Evolutionary conservation across 2,888 invertebrate genomes (phyloP), one percentile per base, ranked within the genome.

Genomic region (Catocala nupta): DNA sequence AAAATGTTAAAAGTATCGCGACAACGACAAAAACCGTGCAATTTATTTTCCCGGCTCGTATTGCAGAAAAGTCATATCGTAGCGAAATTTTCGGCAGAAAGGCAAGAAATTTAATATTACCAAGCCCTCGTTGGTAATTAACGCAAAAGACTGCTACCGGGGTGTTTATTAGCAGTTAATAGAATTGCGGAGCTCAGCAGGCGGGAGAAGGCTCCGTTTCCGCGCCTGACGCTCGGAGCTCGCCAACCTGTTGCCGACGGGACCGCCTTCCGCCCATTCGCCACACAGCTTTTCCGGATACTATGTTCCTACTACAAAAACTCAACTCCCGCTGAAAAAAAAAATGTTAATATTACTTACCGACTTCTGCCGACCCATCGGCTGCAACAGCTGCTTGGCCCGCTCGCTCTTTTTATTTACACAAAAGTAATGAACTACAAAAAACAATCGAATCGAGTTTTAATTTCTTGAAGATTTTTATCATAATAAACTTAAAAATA

Each of bases 241-340:
- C 65, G 74, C 81, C 92, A 90, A 93, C 93, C 93, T 93, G 93
- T 93, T 94, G 93, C 92, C 90, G 90, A 64, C 89, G 92, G 92
- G 83, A 88, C 89, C 93, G 93, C 93, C 93, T 93, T 92, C 90
- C 93, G 93, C 93, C 93, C 93, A 89, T 92, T 75, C 89, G 82
- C 73, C 79, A 77, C 78, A 69, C 61, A 70, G 71, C 75, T 78
- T 74, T 81, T 76, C 77, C 71, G 72, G 61, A 65, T 65, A 56
- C 65, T 65, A 49, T 49, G 51, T 52, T 66, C 44, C 63, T 66
- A 68, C 65, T 47, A 62, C 58, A 63, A 52, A 51, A 59, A 75
- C 63, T 64, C 8, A 45, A 60, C 55, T 55, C 16, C 16, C 49
- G 34, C 77, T 81, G 77, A 64, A 80, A 75, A 68, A 56, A 39